Percentiles rank a stretch among this genome's conserved stretches.
These are phyloP conservation scores for Clarias macrocephalus DNA, from an alignment of 2,113 vertebrate species.

Conservation along the genomic window DNA sequence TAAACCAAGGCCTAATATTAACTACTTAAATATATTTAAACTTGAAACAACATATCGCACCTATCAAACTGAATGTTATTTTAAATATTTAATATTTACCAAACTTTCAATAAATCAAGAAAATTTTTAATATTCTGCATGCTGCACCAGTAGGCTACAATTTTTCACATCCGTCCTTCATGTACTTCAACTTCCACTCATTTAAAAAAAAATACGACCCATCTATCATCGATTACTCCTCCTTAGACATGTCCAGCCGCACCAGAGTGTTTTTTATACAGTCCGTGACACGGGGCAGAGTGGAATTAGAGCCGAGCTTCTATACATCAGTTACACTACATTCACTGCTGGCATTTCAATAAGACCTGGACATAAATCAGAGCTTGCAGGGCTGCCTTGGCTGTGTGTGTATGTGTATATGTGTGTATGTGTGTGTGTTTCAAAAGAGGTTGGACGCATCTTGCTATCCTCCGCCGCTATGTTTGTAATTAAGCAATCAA, in stretches of 20 bases:
- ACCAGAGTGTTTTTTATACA: slow-evolving; percentile 29
- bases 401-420: slow-evolving; percentile 23
- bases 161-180: not conserved
- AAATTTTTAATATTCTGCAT: not conserved
- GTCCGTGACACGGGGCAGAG: slow-evolving; percentile 24
- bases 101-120: no score
- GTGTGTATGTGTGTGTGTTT: slow-evolving; percentile 6
- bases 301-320: slow-evolving; percentile 38
- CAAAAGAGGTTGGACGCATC: slow-evolving; percentile 51
- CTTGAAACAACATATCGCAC: not conserved
- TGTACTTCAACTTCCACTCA: slow-evolving; percentile 44
- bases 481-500: slow-evolving; percentile 77
- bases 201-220: slow-evolving; percentile 43
- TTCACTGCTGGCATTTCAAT: slow-evolving; percentile 45
- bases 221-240: slow-evolving; percentile 7
- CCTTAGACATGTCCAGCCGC: slow-evolving; percentile 36
- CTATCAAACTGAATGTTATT: not conserved
- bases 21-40: not conserved
- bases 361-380: slow-evolving; percentile 43
- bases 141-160: not conserved
- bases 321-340: slow-evolving; percentile 46
- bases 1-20: not conserved
- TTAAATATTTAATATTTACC: not conserved
- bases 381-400: not conserved
- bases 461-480: slow-evolving; percentile 53